Percentiles rank a stretch among this genome's conserved stretches.
Evolutionary conservation across 2,888 invertebrate species (phyloP).

Genomic region (Stenodera caucasica): DNA sequence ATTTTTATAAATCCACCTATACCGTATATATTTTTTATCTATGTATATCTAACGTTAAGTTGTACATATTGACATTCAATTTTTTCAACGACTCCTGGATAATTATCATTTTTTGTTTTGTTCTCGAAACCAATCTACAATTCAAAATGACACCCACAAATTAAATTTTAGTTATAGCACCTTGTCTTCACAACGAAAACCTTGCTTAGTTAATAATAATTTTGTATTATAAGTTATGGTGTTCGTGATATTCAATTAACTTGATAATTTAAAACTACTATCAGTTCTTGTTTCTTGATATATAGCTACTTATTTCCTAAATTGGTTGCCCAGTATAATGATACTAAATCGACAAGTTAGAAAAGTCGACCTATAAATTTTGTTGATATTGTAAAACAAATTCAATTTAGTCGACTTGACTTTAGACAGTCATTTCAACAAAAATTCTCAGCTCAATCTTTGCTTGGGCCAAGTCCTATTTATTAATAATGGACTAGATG

Average conservation of each 20-base stretch:
- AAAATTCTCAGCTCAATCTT: too few species aligned
- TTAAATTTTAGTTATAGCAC: slow-evolving; percentile 1
- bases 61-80: neutral
- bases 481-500: too few species aligned
- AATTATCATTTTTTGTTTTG: too few species aligned
- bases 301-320: slow-evolving; percentile 34
- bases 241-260: slow-evolving; percentile 36
- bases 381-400: too few species aligned
- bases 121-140: neutral
- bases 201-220: slow-evolving; percentile 28
- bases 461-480: too few species aligned
- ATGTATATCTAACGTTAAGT: neutral
- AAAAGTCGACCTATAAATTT: neutral
- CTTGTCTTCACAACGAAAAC: neutral
- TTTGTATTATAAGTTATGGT: slow-evolving; percentile 33
- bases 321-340: slow-evolving; percentile 33
- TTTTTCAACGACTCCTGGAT: neutral
- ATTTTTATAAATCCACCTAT: neutral
- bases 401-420: too few species aligned
- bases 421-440: too few species aligned
- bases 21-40: neutral
- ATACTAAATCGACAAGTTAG: slow-evolving; percentile 6
- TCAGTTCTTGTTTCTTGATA: slow-evolving; percentile 30
- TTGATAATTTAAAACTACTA: slow-evolving; percentile 35
- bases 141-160: neutral